phyloP scores from a whole-genome alignment of 2,888 invertebrate genomes.

The Psococerastis gibbosa region DNA sequence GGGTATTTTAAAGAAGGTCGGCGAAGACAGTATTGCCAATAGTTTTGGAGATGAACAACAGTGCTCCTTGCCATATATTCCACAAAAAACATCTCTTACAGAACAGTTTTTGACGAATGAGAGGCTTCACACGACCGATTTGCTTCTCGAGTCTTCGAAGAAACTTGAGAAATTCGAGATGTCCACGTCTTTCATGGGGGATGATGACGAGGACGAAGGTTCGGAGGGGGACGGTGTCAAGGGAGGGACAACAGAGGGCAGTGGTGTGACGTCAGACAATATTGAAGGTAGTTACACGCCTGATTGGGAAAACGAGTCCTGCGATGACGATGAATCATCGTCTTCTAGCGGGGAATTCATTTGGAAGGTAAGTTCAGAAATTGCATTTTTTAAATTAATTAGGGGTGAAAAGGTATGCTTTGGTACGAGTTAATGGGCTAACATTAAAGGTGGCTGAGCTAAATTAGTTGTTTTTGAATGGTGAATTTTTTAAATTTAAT shows the following conservation, averaged over 20 bases:
- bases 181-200: conserved; percentile 25
- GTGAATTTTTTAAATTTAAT: too few relatives aligned
- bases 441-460: too few relatives aligned
- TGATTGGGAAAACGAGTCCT: conserved; percentile 54
- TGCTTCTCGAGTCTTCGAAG: conserved; percentile 2
- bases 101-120: conserved; percentile 3
- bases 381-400: too few relatives aligned
- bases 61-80: neutral
- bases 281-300: conserved; percentile 19
- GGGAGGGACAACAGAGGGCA: conserved; percentile 25
- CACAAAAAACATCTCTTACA: neutral
- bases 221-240: conserved; percentile 17
- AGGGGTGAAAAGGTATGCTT: too few relatives aligned
- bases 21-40: neutral
- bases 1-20: conserved; percentile 9
- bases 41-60: neutral
- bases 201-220: conserved; percentile 15
- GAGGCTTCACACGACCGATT: neutral
- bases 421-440: too few relatives aligned
- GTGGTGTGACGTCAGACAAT: conserved; percentile 15
- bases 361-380: conserved; percentile 42
- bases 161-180: conserved; percentile 4
- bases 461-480: too few relatives aligned
- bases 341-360: conserved; percentile 60
- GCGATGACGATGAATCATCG: conserved; percentile 27